phyloP scores from a whole-genome alignment of 2,113 vertebrate genomes.

The Myiozetetes cayanensis region DNA sequence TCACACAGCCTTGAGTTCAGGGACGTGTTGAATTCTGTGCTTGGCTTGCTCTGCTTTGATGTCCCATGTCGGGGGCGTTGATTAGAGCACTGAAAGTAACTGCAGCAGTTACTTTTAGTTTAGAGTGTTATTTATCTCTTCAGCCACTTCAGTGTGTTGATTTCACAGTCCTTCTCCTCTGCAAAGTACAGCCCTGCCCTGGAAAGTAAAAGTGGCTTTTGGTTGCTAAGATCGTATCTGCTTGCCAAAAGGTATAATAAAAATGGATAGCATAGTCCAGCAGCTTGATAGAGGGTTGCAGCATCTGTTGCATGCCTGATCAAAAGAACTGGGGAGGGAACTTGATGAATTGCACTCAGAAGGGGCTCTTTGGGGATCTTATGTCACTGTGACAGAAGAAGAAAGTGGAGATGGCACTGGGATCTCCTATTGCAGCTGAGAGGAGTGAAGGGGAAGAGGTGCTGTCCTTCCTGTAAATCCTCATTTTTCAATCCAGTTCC shows the following conservation, averaged over 20 bases:
- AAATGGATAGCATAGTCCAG: not conserved
- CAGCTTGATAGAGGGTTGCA: not conserved
- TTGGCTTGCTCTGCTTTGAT: not conserved
- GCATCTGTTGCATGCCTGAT: not conserved
- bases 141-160: not conserved
- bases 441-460: not conserved
- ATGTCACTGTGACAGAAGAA: not conserved
- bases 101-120: not conserved
- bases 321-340: not conserved
- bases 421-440: not conserved
- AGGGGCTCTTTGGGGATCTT: not conserved
- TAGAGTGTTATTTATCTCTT: not conserved
- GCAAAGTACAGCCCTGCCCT: not conserved
- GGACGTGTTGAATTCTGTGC: not conserved
- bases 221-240: not conserved
- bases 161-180: not conserved
- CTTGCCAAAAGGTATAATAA: not conserved
- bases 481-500: not conserved
- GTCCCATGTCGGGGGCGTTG: not conserved
- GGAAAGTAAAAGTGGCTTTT: not conserved
- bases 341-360: not conserved
- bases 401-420: not conserved
- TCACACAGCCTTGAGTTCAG: conserved; percentile 46
- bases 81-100: conserved; percentile 1
- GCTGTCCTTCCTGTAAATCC: not conserved